These are phyloP conservation scores for Bathynomus jamesi DNA, from an alignment of 1,140 invertebrate genomes.

Conservation along the genomic window DNA sequence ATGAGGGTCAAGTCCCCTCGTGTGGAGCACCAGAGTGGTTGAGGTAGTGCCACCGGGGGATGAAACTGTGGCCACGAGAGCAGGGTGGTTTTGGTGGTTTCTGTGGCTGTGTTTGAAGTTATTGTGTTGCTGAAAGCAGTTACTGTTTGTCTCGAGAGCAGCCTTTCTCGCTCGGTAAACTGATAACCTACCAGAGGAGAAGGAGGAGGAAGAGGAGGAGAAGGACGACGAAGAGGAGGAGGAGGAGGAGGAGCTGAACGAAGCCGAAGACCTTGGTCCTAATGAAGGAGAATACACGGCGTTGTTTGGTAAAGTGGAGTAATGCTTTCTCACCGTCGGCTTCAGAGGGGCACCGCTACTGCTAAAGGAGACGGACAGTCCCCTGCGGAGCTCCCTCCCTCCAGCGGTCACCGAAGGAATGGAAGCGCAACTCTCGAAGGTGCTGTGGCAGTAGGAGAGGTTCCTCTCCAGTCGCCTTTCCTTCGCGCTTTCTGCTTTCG, in stretches of 20 bases:
- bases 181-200: not conserved
- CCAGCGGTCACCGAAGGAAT: not conserved
- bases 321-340: not conserved
- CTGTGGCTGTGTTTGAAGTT: no score
- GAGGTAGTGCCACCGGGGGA: slow-evolving; percentile 12
- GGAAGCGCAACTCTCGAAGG: not conserved
- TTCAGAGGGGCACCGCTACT: not conserved
- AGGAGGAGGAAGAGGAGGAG: not conserved
- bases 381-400: not conserved
- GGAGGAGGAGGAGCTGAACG: not conserved
- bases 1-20: no score
- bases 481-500: not conserved
- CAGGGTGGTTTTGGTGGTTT: no score
- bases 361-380: not conserved
- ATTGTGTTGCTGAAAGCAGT: not conserved
- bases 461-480: not conserved
- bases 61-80: slow-evolving; percentile 6
- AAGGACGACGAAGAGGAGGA: not conserved
- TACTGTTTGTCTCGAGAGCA: not conserved
- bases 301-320: not conserved
- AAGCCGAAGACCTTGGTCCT: not conserved
- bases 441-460: not conserved
- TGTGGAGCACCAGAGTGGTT: slow-evolving; percentile 9
- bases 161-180: not conserved
- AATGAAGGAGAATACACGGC: not conserved